A percentile compares a stretch with the other conserved stretches of the same genome.
Evolutionary conservation across 2,797 vertebrate genomes (phyloP).

Genomic region (Malacoraja senta): DNA sequence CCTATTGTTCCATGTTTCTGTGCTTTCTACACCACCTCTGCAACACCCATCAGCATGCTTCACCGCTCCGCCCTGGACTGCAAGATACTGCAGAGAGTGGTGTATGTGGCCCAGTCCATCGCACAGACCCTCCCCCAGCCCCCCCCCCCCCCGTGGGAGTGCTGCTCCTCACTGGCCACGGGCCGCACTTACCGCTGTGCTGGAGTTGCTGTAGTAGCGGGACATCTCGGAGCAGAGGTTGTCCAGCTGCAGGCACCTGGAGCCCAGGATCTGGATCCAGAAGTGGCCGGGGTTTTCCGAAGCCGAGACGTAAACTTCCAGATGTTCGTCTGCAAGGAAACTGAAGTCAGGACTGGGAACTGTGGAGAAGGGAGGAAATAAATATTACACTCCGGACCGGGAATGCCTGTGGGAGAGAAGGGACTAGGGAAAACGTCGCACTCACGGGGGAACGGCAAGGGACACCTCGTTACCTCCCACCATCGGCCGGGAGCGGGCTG

Average conservation of each 20-base stretch:
- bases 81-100: not conserved
- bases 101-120: not conserved
- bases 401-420: no score
- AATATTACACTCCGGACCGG: no score
- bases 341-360: slow-evolving; percentile 83
- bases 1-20: no score
- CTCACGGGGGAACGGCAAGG: no score
- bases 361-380: slow-evolving; percentile 43
- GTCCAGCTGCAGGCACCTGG: slow-evolving; percentile 75
- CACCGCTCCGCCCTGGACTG: not conserved
- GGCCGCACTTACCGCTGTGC: slow-evolving; percentile 50
- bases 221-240: slow-evolving; percentile 77
- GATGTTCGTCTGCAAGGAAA: slow-evolving; percentile 75
- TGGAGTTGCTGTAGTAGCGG: slow-evolving; percentile 59
- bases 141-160: not conserved
- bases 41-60: not conserved
- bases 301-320: slow-evolving; percentile 82
- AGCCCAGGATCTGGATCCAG: slow-evolving; percentile 84
- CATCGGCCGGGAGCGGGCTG: no score
- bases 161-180: not conserved
- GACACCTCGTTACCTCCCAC: no score
- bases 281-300: slow-evolving; percentile 77
- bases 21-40: not conserved
- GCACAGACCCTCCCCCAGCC: not conserved
- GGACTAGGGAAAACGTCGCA: no score